These are phyloP conservation scores for Palythoa grandiflora DNA, from an alignment of 92 coral and sea anemone genomes.

Conservation along the genomic window DNA sequence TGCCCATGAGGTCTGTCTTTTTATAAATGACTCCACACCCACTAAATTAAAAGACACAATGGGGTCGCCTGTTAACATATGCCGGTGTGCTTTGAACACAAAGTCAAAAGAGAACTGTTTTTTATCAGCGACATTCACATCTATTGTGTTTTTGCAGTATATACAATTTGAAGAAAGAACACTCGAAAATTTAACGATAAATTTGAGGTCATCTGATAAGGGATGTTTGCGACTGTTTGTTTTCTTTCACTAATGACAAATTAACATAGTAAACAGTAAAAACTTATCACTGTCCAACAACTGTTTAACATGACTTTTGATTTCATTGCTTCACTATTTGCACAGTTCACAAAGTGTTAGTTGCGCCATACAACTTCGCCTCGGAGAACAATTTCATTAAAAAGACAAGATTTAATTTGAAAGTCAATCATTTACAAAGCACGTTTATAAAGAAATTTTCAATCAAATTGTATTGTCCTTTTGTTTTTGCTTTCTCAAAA, in stretches of 20 bases:
- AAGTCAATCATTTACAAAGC: background rate
- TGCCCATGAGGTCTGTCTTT: slow-evolving; percentile 38
- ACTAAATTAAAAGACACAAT: slow-evolving; percentile 26
- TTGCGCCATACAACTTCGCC: background rate
- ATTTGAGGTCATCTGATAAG: background rate
- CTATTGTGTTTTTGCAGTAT: background rate
- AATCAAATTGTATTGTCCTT: background rate
- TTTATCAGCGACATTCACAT: background rate
- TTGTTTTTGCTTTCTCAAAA: background rate
- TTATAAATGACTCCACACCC: slow-evolving; percentile 21
- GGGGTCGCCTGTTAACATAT: slow-evolving; percentile 14
- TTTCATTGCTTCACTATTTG: slow-evolving; percentile 21
- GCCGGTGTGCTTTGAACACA: slow-evolving; percentile 28
- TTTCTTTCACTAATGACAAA: slow-evolving; percentile 51
- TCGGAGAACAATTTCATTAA: background rate
- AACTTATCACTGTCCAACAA: slow-evolving; percentile 3
- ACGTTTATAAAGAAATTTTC: background rate
- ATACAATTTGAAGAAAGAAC: background rate
- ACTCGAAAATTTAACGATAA: slow-evolving; percentile 24
- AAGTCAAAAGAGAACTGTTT: background rate
- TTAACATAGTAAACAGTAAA: slow-evolving; percentile 40
- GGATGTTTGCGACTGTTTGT: slow-evolving; percentile 20
- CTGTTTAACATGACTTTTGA: slow-evolving; percentile 12
- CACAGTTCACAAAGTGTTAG: slow-evolving; percentile 8
- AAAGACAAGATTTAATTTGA: background rate